These are phyloP conservation scores for Mastomys coucha DNA, from an alignment of 2,113 vertebrate genomes.

Conservation along the genomic window DNA sequence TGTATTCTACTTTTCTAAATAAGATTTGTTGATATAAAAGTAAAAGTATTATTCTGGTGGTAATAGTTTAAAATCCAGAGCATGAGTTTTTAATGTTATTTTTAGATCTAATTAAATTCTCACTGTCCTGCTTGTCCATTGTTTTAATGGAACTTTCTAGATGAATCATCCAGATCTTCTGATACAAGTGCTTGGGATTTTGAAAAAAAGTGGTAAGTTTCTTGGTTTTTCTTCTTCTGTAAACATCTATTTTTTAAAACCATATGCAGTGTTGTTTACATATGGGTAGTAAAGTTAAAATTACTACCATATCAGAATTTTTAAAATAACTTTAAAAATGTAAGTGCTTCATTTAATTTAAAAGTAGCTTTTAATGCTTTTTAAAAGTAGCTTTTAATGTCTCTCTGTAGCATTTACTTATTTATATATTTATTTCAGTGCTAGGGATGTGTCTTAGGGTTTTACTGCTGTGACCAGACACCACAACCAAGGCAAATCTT, in stretches of 20 bases:
- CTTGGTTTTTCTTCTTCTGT: neutral
- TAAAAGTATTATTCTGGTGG: constrained; percentile 47
- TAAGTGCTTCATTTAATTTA: too few species aligned
- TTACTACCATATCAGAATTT: too few species aligned
- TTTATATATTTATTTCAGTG: neutral
- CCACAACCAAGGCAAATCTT: too few species aligned
- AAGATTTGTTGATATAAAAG: constrained; percentile 44
- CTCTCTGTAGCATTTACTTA: too few species aligned
- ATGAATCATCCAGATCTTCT: constrained; percentile 98
- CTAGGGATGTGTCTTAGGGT: too few species aligned
- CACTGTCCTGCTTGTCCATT: constrained; percentile 41
- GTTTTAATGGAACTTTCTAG: constrained; percentile 86
- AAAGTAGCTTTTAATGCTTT: too few species aligned
- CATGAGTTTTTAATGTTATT: constrained; percentile 62
- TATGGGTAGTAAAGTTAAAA: constrained; percentile 60
- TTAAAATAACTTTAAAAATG: too few species aligned
- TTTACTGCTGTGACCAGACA: too few species aligned
- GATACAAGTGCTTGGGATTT: constrained; percentile 97
- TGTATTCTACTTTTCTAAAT: constrained; percentile 30
- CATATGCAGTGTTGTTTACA: neutral
- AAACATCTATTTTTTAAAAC: constrained; percentile 25
- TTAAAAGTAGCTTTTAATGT: too few species aligned
- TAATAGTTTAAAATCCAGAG: constrained; percentile 59
- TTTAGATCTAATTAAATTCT: constrained; percentile 40
- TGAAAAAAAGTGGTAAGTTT: constrained; percentile 95